These are phyloP conservation scores for Stegostoma tigrinum DNA, from an alignment of 2,113 vertebrate genomes.

Conservation along the genomic window DNA sequence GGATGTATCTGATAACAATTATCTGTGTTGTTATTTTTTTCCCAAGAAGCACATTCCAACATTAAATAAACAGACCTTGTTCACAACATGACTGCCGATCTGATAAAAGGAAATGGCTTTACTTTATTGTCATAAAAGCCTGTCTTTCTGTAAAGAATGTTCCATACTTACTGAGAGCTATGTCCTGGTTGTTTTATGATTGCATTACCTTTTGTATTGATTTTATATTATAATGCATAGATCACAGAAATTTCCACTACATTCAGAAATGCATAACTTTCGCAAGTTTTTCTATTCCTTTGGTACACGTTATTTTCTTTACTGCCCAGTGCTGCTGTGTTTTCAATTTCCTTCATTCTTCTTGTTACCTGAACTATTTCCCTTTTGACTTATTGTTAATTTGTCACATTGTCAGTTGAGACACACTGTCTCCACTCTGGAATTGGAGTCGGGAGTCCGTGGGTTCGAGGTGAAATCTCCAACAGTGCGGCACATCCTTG, in stretches of 20 bases:
- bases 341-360: neutral
- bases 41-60: neutral
- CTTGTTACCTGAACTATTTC: neutral
- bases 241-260: neutral
- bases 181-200: neutral
- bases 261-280: neutral
- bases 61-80: neutral
- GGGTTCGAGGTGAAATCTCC: neutral
- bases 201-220: neutral
- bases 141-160: neutral
- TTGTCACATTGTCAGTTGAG: neutral
- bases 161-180: neutral
- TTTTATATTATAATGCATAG: neutral
- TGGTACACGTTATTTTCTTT: neutral
- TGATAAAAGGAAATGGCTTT: neutral
- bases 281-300: neutral
- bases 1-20: neutral
- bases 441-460: neutral
- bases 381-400: neutral
- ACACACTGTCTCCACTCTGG: neutral
- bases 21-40: too few species aligned
- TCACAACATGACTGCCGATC: neutral
- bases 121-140: neutral
- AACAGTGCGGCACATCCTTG: neutral
- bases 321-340: neutral